A percentile compares a stretch with the other conserved stretches of the same genome.
These are phyloP conservation scores for Phyllotreta cruciferae DNA, from an alignment of 2,888 invertebrate species.

Conservation along the genomic window DNA sequence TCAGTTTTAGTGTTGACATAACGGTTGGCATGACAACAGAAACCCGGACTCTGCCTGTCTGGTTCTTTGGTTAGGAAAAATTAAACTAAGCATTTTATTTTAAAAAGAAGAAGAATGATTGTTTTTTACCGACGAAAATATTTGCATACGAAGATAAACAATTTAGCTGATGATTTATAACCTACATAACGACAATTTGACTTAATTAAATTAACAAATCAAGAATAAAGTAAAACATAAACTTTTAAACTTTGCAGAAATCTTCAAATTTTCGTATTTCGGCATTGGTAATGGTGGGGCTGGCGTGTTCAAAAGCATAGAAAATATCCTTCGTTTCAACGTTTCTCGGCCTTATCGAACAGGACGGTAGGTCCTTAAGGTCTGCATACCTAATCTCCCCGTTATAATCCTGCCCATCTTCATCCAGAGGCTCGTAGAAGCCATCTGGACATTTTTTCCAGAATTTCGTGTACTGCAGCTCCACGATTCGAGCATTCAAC, in stretches of 20 bases:
- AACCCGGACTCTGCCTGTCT: too few species aligned
- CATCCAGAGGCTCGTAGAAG: slow-evolving; percentile 46
- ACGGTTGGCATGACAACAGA: too few species aligned
- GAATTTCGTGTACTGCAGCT: slow-evolving; percentile 58
- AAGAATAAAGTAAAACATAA: neutral
- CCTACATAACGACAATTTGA: neutral
- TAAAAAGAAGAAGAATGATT: too few species aligned
- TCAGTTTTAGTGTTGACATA: too few species aligned
- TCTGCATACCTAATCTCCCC: slow-evolving; percentile 40
- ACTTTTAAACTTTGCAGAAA: slow-evolving; percentile 4
- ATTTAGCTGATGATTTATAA: neutral
- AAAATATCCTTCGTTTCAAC: slow-evolving; percentile 52
- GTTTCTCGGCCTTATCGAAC: slow-evolving; percentile 50
- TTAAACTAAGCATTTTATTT: too few species aligned
- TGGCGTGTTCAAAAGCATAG: slow-evolving; percentile 47
- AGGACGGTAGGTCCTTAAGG: slow-evolving; percentile 48
- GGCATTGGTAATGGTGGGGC: slow-evolving; percentile 48
- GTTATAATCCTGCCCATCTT: slow-evolving; percentile 36
- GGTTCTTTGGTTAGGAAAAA: too few species aligned
- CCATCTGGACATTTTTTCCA: slow-evolving; percentile 55
- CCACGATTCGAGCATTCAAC: slow-evolving; percentile 58
- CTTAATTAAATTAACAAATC: neutral
- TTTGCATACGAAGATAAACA: too few species aligned
- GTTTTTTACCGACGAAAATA: too few species aligned
- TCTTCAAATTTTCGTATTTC: slow-evolving; percentile 49